Percentiles rank a stretch among this genome's conserved stretches.
These are phyloP conservation scores for Ostrea edulis DNA, from an alignment of 1,140 invertebrate species.

Conservation along the genomic window DNA sequence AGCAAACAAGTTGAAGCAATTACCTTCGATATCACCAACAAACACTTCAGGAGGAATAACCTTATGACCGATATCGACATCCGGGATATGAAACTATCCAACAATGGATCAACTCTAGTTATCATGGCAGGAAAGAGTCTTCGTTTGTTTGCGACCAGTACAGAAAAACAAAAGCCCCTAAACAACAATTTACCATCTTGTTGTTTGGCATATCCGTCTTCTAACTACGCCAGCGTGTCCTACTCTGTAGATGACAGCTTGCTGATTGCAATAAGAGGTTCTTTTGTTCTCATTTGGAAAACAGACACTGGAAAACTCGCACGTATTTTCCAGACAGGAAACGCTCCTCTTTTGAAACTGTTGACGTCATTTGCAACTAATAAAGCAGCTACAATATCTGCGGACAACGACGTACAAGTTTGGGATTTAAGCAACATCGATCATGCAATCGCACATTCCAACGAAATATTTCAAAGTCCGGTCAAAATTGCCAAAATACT, in stretches of 20 bases:
- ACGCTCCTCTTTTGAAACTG: constrained; percentile 64
- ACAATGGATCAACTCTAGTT: constrained; percentile 66
- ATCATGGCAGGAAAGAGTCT: constrained; percentile 64
- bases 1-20: constrained; percentile 66
- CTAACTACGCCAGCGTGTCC: constrained; percentile 69
- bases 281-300: constrained; percentile 73
- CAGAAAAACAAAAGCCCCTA: constrained; percentile 58
- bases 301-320: constrained; percentile 65
- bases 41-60: constrained; percentile 55
- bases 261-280: constrained; percentile 70
- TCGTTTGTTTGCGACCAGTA: constrained; percentile 62
- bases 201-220: constrained; percentile 65
- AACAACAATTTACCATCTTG: constrained; percentile 66
- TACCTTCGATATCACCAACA: constrained; percentile 64
- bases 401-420: constrained; percentile 72
- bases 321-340: constrained; percentile 67
- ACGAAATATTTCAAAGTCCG: constrained; percentile 63
- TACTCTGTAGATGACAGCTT: constrained; percentile 70
- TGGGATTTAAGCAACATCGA: constrained; percentile 75
- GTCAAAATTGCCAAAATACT: constrained; percentile 63
- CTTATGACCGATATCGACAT: constrained; percentile 71
- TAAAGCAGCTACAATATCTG: constrained; percentile 69
- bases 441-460: constrained; percentile 65
- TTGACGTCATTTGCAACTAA: constrained; percentile 69
- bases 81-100: constrained; percentile 65